Evolutionary conservation across 2,888 invertebrate species (phyloP).

Genomic region (Caenorhabditis sulstoni): DNA sequence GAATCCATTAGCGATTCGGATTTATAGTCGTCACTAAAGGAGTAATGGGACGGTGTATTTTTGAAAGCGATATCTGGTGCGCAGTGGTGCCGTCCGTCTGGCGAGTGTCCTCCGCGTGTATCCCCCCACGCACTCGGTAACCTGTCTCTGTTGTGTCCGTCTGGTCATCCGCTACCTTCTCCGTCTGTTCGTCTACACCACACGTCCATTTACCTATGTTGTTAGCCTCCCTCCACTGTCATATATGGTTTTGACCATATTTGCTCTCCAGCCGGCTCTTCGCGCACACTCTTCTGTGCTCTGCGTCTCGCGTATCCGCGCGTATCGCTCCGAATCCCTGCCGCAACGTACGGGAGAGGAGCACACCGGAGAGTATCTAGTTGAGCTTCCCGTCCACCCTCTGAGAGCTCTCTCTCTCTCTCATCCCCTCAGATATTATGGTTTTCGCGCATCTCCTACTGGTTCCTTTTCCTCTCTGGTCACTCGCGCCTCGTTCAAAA

Average conservation of each 20-base stretch:
- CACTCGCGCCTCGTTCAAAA: constrained; percentile 39
- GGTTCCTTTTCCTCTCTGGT: constrained; percentile 11
- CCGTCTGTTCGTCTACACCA: constrained; percentile 26
- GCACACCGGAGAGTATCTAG: constrained; percentile 46
- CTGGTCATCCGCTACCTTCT: constrained; percentile 53
- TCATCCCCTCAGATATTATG: constrained; percentile 25
- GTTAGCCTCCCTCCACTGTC: constrained; percentile 55
- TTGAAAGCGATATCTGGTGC: constrained; percentile 41
- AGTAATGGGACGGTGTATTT: constrained; percentile 21
- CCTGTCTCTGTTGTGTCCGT: constrained; percentile 49
- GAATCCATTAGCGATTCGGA: constrained; percentile 43
- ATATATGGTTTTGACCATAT: constrained; percentile 59
- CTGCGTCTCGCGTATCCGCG: constrained; percentile 49
- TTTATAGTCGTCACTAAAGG: constrained; percentile 32
- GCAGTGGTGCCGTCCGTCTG: constrained; percentile 50
- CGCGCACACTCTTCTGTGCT: constrained; percentile 48
- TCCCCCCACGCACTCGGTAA: constrained; percentile 28
- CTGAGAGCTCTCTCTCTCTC: constrained; percentile 10
- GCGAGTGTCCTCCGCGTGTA: constrained; percentile 27
- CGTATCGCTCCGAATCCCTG: constrained; percentile 43
- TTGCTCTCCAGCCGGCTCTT: constrained; percentile 58
- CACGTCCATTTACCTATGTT: constrained; percentile 55
- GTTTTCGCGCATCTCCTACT: constrained; percentile 39
- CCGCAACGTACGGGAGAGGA: constrained; percentile 32
- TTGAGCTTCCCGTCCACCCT: constrained; percentile 39